Percentiles rank a stretch among this genome's conserved stretches.
phyloP scores from a whole-genome alignment of 2,888 invertebrate genomes.

The Gastrophysa polygoni region DNA sequence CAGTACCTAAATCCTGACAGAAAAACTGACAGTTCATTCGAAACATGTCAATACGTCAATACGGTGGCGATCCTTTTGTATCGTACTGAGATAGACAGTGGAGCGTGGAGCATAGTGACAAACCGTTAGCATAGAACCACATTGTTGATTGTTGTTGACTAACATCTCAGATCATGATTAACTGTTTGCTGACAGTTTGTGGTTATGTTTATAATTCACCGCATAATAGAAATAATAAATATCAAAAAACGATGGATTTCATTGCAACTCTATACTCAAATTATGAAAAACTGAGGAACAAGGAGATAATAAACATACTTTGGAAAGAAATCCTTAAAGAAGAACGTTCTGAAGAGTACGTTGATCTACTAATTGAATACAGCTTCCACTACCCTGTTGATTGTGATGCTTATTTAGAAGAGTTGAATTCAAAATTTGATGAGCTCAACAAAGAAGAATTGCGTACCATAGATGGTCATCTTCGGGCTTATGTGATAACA shows the following conservation, averaged over 20 bases:
- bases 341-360: slow-evolving; percentile 26
- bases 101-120: too few relatives aligned
- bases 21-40: too few relatives aligned
- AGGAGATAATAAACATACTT: slow-evolving; percentile 30
- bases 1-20: too few relatives aligned
- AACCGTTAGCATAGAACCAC: too few relatives aligned
- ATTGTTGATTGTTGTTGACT: too few relatives aligned
- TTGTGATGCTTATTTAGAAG: slow-evolving; percentile 37
- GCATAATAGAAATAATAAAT: background rate
- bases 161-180: too few relatives aligned
- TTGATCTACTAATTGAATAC: slow-evolving; percentile 39
- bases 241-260: slow-evolving; percentile 24
- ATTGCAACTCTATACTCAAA: slow-evolving; percentile 16
- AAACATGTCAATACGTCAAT: too few relatives aligned
- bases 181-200: too few relatives aligned
- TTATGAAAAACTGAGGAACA: slow-evolving; percentile 34
- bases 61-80: too few relatives aligned
- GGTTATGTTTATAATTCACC: background rate
- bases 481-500: slow-evolving; percentile 40
- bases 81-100: too few relatives aligned
- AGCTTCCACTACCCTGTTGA: slow-evolving; percentile 43
- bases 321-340: slow-evolving; percentile 39
- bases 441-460: slow-evolving; percentile 34
- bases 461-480: slow-evolving; percentile 36
- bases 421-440: slow-evolving; percentile 36